Base-by-base conservation (phyloP, 2,113 vertebrate species). In the Megaceryle maxima region DNA sequence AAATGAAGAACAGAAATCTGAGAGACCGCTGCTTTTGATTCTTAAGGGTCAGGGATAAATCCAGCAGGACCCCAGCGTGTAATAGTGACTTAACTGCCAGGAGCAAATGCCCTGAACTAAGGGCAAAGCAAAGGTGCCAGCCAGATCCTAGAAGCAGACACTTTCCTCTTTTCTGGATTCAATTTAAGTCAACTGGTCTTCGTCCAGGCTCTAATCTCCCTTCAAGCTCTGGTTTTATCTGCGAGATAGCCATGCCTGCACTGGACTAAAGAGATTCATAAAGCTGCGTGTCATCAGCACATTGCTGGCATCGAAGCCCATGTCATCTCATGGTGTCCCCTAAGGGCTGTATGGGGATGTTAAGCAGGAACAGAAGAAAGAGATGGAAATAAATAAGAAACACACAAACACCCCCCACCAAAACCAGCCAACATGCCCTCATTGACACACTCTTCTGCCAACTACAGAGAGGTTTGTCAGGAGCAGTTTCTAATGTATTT, bases 241-340 rank as follows among this genome's bases (percentile, higher is more conserved):
- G 81, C 0, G 14, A 90, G 92, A 78, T 90, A 95, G 80, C 85
- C 83, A 37, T 85, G 94, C 63, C 90, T 95, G 90, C 18, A 48
- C 80, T 76, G 87, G 75, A 74, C 76, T 60, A 77, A 89, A 8
- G 28, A 94, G 83, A 94, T 83, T 84, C 77, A 81, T 63, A 91
- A 79, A 92, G 96, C 92, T 90, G 95, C 88, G 8, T 95, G 76
- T 90, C 96, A 96, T 73, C 92, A 63, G 91, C 82, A 35, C 56
- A 37, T 11, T 85, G 85, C 8, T 92, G 95, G 92, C 84, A 92
- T 56, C 46, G 5, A 56, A 95, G 94, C 83, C 74, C 78, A 16
- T 60, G 59, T 82, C 88, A 95, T 67, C 83, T 83, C 43, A 1
- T 50, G 5, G 41, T 16, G 78, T 90, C 80, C 94, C 95, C 92